These are phyloP conservation scores for Lethenteron reissneri DNA, from an alignment of 2,113 vertebrate species.

Conservation along the genomic window DNA sequence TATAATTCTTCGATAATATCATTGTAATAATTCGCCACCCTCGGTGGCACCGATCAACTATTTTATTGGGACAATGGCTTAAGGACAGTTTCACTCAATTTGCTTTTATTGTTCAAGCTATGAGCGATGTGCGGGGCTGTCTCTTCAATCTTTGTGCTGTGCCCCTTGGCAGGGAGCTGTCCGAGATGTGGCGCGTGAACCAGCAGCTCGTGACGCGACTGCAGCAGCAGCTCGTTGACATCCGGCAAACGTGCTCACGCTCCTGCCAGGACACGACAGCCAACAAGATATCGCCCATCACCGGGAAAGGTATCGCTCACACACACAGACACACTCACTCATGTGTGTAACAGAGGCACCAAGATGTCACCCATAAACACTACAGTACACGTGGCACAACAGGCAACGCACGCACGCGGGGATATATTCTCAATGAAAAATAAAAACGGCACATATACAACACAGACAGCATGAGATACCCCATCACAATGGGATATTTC, in stretches of 20 bases:
- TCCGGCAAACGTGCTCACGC: not conserved
- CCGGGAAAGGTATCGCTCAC: constrained; percentile 1
- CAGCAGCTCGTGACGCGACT: not conserved
- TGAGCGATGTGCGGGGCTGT: too few relatives aligned
- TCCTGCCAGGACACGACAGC: not conserved
- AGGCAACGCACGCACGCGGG: too few relatives aligned
- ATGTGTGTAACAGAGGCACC: not conserved
- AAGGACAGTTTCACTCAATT: too few relatives aligned
- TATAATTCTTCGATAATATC: too few relatives aligned
- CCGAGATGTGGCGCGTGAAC: not conserved
- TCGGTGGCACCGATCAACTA: too few relatives aligned
- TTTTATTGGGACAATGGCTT: too few relatives aligned
- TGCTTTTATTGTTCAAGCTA: too few relatives aligned
- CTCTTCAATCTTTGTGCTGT: not conserved
- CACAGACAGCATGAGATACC: too few relatives aligned
- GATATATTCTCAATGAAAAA: too few relatives aligned
- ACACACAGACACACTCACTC: not conserved
- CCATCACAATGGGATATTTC: too few relatives aligned
- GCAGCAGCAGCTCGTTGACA: not conserved
- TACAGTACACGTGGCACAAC: not conserved
- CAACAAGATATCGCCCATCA: not conserved
- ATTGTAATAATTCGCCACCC: too few relatives aligned
- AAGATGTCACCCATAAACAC: not conserved
- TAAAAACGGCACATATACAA: too few relatives aligned
- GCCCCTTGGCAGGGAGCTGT: constrained; percentile 2